Conservation (phyloP, 2,797 vertebrate genomes). For the Sebastes iracundus region DNA sequence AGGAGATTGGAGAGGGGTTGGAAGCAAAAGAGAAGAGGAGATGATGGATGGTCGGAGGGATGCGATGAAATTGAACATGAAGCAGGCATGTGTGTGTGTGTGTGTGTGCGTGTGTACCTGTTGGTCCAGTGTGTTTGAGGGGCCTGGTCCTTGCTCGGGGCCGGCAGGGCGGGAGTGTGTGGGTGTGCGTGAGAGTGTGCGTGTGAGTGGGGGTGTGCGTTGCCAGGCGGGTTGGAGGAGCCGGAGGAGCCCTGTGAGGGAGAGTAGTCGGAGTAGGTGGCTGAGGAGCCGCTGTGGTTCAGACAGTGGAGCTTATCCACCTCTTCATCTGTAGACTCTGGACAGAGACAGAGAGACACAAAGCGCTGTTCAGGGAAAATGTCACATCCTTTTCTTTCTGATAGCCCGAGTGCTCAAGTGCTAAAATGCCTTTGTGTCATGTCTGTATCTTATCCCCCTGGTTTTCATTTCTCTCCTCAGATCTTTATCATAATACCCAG, state of each 20-base stretch:
- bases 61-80: conserved; percentile 27
- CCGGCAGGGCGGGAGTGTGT: conserved; percentile 85
- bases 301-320: conserved; percentile 97
- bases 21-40: conserved; percentile 21
- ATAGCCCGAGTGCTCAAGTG: background rate
- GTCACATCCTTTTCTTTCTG: conserved; percentile 17
- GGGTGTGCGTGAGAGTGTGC: conserved; percentile 37
- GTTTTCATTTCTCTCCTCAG: background rate
- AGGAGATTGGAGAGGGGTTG: conserved; percentile 24
- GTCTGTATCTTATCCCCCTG: background rate
- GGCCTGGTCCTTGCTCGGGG: conserved; percentile 91
- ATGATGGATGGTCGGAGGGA: conserved; percentile 32
- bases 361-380: conserved; percentile 31
- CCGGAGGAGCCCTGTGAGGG: conserved; percentile 98
- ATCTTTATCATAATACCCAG: background rate
- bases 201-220: conserved; percentile 77
- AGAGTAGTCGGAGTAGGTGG: conserved; percentile 99
- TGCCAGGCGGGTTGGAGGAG: conserved; percentile 94
- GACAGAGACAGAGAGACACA: conserved; percentile 24
- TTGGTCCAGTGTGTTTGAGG: conserved; percentile 97
- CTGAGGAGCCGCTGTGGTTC: conserved; percentile 99
- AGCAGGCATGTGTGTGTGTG: conserved; percentile 20
- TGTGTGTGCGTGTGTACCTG: conserved; percentile 82
- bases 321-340: conserved; percentile 98
- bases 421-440: conserved; percentile 1